Conservation (phyloP, 1,140 invertebrate species). For the Oreohelix idahoensis region DNA sequence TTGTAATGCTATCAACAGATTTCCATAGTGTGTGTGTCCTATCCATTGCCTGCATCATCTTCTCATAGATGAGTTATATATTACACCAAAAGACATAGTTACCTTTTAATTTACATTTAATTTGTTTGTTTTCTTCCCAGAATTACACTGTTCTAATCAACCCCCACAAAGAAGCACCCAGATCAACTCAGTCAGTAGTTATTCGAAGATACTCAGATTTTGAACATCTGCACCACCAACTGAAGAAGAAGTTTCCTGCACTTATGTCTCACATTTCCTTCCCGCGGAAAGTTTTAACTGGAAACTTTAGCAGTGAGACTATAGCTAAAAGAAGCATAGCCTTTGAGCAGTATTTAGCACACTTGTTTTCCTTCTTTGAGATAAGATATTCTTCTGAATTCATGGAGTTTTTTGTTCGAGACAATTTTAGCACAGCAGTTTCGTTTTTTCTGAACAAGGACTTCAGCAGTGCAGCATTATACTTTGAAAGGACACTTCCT, state of each 20-base stretch:
- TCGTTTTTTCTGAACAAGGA: slow-evolving; percentile 77
- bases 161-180: slow-evolving; percentile 62
- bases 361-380: slow-evolving; percentile 77
- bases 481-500: slow-evolving; percentile 82
- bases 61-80: too few species aligned
- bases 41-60: too few species aligned
- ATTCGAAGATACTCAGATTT: slow-evolving; percentile 86
- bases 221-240: slow-evolving; percentile 78
- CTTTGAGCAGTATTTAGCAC: slow-evolving; percentile 81
- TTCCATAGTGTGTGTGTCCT: too few species aligned
- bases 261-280: slow-evolving; percentile 78
- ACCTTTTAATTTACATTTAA: slow-evolving; percentile 1
- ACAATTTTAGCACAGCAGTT: slow-evolving; percentile 79
- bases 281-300: slow-evolving; percentile 83
- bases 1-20: too few species aligned
- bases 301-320: slow-evolving; percentile 83
- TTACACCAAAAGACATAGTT: too few species aligned
- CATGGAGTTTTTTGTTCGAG: slow-evolving; percentile 80
- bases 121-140: slow-evolving; percentile 51
- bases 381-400: slow-evolving; percentile 79
- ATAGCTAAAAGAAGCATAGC: slow-evolving; percentile 80
- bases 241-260: slow-evolving; percentile 78
- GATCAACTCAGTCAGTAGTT: slow-evolving; percentile 76
- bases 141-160: slow-evolving; percentile 70
- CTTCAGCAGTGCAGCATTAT: slow-evolving; percentile 78